phyloP scores from a whole-genome alignment of 2,888 invertebrate genomes.

The Cephus pulcher region DNA sequence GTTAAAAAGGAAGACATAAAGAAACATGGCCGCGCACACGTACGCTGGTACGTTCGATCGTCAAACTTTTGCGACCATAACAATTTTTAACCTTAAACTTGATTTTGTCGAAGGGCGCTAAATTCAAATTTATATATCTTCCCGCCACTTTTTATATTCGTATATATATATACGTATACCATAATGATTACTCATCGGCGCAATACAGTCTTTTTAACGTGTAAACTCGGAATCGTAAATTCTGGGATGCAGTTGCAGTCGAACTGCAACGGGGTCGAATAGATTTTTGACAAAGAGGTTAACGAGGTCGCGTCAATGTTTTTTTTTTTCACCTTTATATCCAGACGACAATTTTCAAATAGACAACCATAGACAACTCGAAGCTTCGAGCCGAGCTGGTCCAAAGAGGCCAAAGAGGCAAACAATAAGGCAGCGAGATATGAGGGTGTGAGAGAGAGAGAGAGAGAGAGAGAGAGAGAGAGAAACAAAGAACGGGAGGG shows the following conservation, averaged over 20 bases:
- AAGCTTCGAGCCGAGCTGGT: not conserved
- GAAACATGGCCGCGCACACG: not conserved
- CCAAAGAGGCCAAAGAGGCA: not conserved
- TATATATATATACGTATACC: not conserved
- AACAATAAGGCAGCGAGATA: not conserved
- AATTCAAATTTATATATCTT: not conserved
- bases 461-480: constrained; percentile 19
- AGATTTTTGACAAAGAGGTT: constrained; percentile 34
- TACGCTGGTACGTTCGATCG: not conserved
- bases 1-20: not conserved
- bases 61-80: not conserved
- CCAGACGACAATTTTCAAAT: not conserved
- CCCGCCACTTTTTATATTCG: not conserved
- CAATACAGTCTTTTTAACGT: not conserved
- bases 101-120: not conserved
- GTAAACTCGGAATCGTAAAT: not conserved
- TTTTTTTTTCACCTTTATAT: not conserved
- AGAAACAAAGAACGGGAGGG: not conserved
- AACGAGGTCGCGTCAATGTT: constrained; percentile 28
- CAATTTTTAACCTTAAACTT: not conserved
- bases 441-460: constrained; percentile 17
- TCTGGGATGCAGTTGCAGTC: not conserved
- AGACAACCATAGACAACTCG: not conserved
- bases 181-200: not conserved
- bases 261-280: not conserved